A percentile compares a stretch with the other conserved stretches of the same genome.
Conservation (phyloP, 2,888 invertebrate species). For the Didymodactylos carnosus region DNA sequence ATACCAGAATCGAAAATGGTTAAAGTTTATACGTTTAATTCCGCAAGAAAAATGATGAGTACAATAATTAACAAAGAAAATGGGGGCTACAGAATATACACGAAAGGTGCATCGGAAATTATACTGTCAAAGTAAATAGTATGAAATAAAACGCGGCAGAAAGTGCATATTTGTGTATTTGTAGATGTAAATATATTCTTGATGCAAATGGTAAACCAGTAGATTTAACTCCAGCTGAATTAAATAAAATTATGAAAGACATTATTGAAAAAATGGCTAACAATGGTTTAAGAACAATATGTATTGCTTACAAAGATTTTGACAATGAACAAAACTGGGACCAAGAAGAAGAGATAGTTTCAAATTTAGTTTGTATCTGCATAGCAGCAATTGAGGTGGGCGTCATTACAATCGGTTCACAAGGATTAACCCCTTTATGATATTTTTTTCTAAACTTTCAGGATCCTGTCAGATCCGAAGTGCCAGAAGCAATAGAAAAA, state of each 20-base stretch:
- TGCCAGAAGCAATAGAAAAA: conserved; percentile 66
- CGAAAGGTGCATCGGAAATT: conserved; percentile 96
- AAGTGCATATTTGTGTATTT: not conserved
- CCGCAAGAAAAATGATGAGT: conserved; percentile 93
- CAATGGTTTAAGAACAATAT: conserved; percentile 82
- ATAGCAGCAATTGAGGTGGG: conserved; percentile 89
- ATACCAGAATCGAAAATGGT: conserved; percentile 68
- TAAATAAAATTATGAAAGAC: conserved; percentile 47
- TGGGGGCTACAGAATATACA: conserved; percentile 73
- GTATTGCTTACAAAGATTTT: conserved; percentile 79
- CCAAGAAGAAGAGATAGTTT: conserved; percentile 37
- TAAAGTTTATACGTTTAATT: conserved; percentile 68
- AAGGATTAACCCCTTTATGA: too few species aligned
- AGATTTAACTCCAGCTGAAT: conserved; percentile 52
- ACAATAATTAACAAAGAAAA: conserved; percentile 54
- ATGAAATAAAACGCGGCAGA: not conserved
- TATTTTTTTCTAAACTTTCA: too few species aligned
- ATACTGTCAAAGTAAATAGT: conserved; percentile 66
- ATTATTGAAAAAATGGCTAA: conserved; percentile 97
- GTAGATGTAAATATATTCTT: not conserved
- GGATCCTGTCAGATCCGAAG: conserved; percentile 57
- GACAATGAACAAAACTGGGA: conserved; percentile 56
- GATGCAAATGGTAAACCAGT: conserved; percentile 53
- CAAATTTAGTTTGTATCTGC: conserved; percentile 76
- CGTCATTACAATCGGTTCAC: too few species aligned